A percentile compares a stretch with the other conserved stretches of the same genome.
These are phyloP conservation scores for Philypnodon macrostomus DNA, from an alignment of 2,797 vertebrate species.

Conservation along the genomic window DNA sequence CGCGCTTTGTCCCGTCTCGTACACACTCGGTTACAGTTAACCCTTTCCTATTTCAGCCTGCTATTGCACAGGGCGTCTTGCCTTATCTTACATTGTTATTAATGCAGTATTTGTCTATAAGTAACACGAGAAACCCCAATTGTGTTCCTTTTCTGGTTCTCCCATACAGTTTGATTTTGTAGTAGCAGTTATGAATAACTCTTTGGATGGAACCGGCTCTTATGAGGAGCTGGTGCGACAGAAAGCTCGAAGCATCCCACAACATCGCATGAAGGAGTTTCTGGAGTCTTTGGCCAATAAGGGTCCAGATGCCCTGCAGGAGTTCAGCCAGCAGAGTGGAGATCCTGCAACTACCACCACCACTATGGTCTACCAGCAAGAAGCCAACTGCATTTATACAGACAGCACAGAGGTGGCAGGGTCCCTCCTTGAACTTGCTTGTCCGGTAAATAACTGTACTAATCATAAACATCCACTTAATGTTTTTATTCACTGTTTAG, in stretches of 20 bases:
- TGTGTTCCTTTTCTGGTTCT: slow-evolving; percentile 18
- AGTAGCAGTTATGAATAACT: slow-evolving; percentile 87
- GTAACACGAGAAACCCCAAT: no score
- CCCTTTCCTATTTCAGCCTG: slow-evolving; percentile 63
- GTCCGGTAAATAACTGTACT: slow-evolving; percentile 79
- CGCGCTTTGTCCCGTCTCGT: slow-evolving; percentile 72
- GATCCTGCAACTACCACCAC: slow-evolving; percentile 71
- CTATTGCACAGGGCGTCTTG: neutral
- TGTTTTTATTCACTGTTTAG: neutral
- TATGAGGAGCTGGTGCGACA: slow-evolving; percentile 97
- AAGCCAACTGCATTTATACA: slow-evolving; percentile 92
- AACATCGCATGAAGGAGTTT: slow-evolving; percentile 98
- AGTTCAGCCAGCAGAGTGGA: slow-evolving; percentile 85
- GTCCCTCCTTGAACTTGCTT: slow-evolving; percentile 92
- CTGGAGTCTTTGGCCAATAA: slow-evolving; percentile 92
- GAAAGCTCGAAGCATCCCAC: slow-evolving; percentile 91
- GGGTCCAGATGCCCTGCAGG: slow-evolving; percentile 90
- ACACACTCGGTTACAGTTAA: slow-evolving; percentile 60
- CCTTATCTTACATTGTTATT: neutral
- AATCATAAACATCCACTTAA: neutral
- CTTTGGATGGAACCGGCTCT: slow-evolving; percentile 91
- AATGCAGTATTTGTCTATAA: no score
- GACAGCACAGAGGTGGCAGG: slow-evolving; percentile 97
- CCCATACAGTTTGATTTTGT: slow-evolving; percentile 14
- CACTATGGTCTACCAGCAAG: slow-evolving; percentile 93